A percentile compares a stretch with the other conserved stretches of the same genome.
Conservation (phyloP, 64 coral and sea anemone genomes). For the Porites australiensis region DNA sequence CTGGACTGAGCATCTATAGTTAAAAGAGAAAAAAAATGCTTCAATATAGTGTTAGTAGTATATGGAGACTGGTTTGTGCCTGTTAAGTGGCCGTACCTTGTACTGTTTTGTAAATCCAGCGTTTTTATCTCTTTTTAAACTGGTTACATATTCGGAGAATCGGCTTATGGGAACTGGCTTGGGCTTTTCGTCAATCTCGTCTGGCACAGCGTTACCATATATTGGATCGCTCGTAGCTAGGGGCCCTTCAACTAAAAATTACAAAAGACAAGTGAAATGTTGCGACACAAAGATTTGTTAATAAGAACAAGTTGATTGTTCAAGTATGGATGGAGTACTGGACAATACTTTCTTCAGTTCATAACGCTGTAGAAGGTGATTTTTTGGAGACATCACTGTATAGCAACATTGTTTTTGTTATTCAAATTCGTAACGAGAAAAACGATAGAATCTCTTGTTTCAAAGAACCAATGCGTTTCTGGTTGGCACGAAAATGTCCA, state of each 20-base stretch:
- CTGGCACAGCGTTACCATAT: background rate
- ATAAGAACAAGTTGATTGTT: no score
- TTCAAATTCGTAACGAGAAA: no score
- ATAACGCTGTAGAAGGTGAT: no score
- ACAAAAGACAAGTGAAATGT: background rate
- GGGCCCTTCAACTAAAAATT: background rate
- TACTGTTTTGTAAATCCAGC: conserved; percentile 17
- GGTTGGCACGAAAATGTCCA: no score
- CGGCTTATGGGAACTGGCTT: conserved; percentile 32
- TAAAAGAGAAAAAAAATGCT: background rate
- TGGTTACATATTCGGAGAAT: conserved; percentile 28
- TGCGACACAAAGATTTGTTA: no score
- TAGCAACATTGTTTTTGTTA: no score
- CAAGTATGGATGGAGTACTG: no score
- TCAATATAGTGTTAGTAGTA: background rate
- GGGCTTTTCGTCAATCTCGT: background rate
- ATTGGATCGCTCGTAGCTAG: background rate
- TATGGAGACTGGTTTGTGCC: background rate
- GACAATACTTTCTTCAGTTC: no score
- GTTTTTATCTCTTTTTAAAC: conserved; percentile 7
- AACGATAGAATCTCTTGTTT: no score
- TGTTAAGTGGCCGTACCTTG: conserved; percentile 6
- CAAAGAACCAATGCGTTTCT: no score
- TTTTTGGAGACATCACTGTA: no score
- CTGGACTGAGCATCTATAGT: conserved; percentile 7